Base-by-base conservation (phyloP, 2,797 vertebrate species). In the Scyliorhinus canicula region DNA sequence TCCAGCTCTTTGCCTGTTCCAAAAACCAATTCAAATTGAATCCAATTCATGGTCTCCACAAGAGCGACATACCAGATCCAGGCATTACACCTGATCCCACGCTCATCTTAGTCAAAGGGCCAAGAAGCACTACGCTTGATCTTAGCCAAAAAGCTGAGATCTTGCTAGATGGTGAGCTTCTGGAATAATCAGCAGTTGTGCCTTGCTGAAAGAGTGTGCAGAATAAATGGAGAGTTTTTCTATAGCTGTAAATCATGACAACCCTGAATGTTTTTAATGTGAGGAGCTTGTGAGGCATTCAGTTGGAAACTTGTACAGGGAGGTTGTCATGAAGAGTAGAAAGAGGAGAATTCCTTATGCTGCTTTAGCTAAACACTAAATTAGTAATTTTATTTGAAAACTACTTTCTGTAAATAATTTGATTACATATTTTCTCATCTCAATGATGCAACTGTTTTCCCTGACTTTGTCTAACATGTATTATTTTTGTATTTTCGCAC, bases 161-260 rank as follows among this genome's bases (percentile, higher is more conserved):
- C n/a, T n/a, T n/a, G 63, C 88, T 47, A 95, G 95, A 96, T 96
- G 95, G 44, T 95, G 95, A 96, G 95, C 95, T 95, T 95, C 95
- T 95, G 79, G 95, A 96, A 95, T 84, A 95, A 57, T 95, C 95
- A 88, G 84, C 95, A n/a, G 95, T 95, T 67, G n/a, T n/a, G n/a
- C 86, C 95, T 96, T 93, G 35, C 55, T 26, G 26, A 50, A 86
- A 26, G 95, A 96, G 95, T 95, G 95, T 95, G 1, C 95, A 95
- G 95, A 95, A 85, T 95, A 95, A 71, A 1, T 69, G 91, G 95
- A 95, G 95, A 95, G 95, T 95, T 95, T 95, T 95, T 95, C 28
- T 52, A 86, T 86, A 19, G 50, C 47, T 52, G 5, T 52, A 26
- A 52, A 28, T 28, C 50, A 86, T 86, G 84, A 86, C 82, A 85